Evolutionary conservation across 2,888 invertebrate species (phyloP), one percentile per base, ranked within the genome.

Genomic region (Pristionchus japonicus): DNA sequence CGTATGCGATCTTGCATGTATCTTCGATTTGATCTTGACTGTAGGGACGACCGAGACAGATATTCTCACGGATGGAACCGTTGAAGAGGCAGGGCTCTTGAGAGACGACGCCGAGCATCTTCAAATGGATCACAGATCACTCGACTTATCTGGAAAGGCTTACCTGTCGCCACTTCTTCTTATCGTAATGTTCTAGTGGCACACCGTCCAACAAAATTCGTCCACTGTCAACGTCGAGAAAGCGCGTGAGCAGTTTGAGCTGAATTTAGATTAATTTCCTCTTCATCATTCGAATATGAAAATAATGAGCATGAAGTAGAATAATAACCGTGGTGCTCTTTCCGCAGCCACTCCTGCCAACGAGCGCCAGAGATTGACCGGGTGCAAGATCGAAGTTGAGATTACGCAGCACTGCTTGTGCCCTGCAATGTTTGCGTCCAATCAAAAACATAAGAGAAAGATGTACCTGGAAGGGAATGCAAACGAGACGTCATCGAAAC

Each of bases 31-130:
- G 20, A 7, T 27, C 20, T 6, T 83, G 23, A 15, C 13, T 31
- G 83, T 20, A 57, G 4, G 3, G 4, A 0, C 83, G 3, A 34
- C 83, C 83, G 34, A 83, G 83, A 57, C 57, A 52, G 57, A 83
- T 83, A n/a, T 83, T 83, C 52, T 83, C 83, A 6, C 83, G 31
- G 23, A 83, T 83, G 4, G 83, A 34, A 57, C 83, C 83, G 27
- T 34, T 31, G 57, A 83, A 83, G 9, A 83, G 34, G 15, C 34
- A 57, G 9, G 83, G 83, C 52, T 83, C 83, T 83, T 83, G 83
- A 57, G 83, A 83, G 6, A 83, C 83, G 4, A 83, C 57, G 1
- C 83, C 83, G 17, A 83, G 47, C 83, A 83, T 83, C 83, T 83
- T 20, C 1, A 3, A 83, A 15, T 47, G 47, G 27, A 47, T n/a